These are phyloP conservation scores for Leptinotarsa undecemlineata DNA, from an alignment of 1,140 invertebrate genomes.

Conservation along the genomic window DNA sequence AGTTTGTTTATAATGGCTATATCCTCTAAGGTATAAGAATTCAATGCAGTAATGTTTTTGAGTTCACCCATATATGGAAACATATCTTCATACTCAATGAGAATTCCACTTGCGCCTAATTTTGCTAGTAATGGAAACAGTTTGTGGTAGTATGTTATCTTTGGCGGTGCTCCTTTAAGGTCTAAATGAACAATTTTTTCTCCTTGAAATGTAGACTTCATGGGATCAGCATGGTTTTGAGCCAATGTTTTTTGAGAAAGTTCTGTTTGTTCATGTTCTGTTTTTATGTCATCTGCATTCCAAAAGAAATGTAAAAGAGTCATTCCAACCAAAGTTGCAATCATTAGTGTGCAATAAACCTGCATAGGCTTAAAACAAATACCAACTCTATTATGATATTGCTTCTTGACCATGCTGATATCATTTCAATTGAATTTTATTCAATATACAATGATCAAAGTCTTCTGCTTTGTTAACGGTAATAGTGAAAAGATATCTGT, in stretches of 20 bases:
- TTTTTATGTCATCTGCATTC: not conserved
- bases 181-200: constrained; percentile 77
- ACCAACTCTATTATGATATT: not conserved
- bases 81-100: constrained; percentile 96
- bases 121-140: constrained; percentile 75
- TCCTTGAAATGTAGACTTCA: constrained; percentile 24
- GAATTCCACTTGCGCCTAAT: constrained; percentile 78
- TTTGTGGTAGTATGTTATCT: constrained; percentile 69
- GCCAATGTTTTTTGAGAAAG: too few relatives aligned
- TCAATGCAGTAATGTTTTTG: constrained; percentile 68
- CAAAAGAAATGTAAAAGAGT: not conserved
- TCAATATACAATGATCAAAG: too few relatives aligned
- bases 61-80: constrained; percentile 85
- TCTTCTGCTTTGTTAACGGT: too few relatives aligned
- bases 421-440: too few relatives aligned
- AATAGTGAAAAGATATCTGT: too few relatives aligned
- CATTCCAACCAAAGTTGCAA: not conserved
- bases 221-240: not conserved
- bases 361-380: not conserved
- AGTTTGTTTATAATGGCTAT: constrained; percentile 66
- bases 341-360: not conserved
- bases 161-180: constrained; percentile 87
- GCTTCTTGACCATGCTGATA: not conserved
- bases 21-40: constrained; percentile 77
- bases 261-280: not conserved